Evolutionary conservation across 1,140 invertebrate genomes (phyloP).

Genomic region (Drosophila bocqueti): DNA sequence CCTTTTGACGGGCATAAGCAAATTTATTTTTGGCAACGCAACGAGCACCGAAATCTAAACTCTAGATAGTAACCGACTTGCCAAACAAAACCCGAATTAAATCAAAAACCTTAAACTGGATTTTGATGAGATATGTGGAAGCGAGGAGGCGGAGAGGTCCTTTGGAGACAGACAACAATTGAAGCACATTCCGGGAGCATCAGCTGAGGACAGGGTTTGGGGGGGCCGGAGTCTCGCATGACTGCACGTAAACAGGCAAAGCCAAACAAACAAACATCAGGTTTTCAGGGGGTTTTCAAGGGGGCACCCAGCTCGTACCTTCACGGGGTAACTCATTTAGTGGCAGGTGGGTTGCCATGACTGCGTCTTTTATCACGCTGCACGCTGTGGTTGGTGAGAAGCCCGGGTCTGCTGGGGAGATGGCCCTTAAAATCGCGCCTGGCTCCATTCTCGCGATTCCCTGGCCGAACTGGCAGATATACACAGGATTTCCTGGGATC

Average conservation of each 20-base stretch:
- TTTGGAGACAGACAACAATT: slow-evolving; percentile 60
- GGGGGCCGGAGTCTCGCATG: slow-evolving; percentile 32
- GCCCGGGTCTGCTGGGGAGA: slow-evolving; percentile 1
- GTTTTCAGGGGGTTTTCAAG: slow-evolving; percentile 11
- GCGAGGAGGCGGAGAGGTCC: neutral
- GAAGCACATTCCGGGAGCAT: slow-evolving; percentile 29
- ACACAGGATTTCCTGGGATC: slow-evolving; percentile 42
- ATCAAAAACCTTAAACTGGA: slow-evolving; percentile 81
- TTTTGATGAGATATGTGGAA: slow-evolving; percentile 67
- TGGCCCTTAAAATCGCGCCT: slow-evolving; percentile 51
- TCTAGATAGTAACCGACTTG: slow-evolving; percentile 35
- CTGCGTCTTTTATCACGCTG: slow-evolving; percentile 53
- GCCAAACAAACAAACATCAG: slow-evolving; percentile 71
- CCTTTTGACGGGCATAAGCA: slow-evolving; percentile 54
- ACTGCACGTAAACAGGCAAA: slow-evolving; percentile 57
- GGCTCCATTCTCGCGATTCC: slow-evolving; percentile 36
- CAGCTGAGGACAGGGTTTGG: slow-evolving; percentile 10
- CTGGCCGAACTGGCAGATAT: slow-evolving; percentile 14
- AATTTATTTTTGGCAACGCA: slow-evolving; percentile 33
- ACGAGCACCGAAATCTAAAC: slow-evolving; percentile 18
- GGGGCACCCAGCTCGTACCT: slow-evolving; percentile 19
- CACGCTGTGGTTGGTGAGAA: slow-evolving; percentile 33
- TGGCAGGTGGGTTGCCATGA: slow-evolving; percentile 59
- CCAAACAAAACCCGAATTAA: slow-evolving; percentile 71
- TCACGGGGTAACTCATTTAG: slow-evolving; percentile 73